Evolutionary conservation across 2,888 invertebrate genomes (phyloP), one percentile per base, ranked within the genome.

Genomic region (Pyrochroa serraticornis): DNA sequence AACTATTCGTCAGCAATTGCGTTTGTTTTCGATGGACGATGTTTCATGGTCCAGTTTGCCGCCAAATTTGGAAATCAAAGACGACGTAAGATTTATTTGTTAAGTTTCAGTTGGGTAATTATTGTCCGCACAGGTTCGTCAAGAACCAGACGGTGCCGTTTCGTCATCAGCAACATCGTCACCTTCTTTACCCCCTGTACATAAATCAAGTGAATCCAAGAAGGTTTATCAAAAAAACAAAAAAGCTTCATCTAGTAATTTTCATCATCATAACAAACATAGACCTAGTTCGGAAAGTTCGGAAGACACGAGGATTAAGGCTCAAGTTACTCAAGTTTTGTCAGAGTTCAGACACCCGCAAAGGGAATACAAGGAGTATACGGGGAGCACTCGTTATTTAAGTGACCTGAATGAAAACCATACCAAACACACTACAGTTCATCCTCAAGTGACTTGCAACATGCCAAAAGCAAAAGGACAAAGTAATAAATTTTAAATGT

Each of bases 141-240:
- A 87, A 49, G 89, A 89, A 60, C 90, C 90, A 1, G 91, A 91
- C 68, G 90, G 90, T 0, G 90, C 89, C 7, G 83, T 84, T 0
- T 87, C 89, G 12, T 83, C 83, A 13, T 78, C 82, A 39, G 75
- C 80, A 1, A 77, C 81, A 6, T 83, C 87, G 5, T 85, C 84
- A 37, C 84, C 85, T 0, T 77, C 77, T 30, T 69, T 75, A 43
- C 60, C 66, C 49, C 61, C 63, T 2, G 32, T 48, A 7, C 56
- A 55, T 14, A 59, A 53, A 50, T 39, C 52, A 9, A 58, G 61
- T 9, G 42, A 58, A 54, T 52, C 56, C 32, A 62, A 62, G 33
- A 47, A 63, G 65, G 53, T 59, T 22, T 60, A 58, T 43, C 56
- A 61, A 59, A 53, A 62, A 42, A 62, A 60, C 32, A 66, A 60